Percentiles rank a stretch among this genome's conserved stretches.
These are phyloP conservation scores for Campylorhamphus procurvoides DNA, from an alignment of 2,113 vertebrate genomes.

Conservation along the genomic window DNA sequence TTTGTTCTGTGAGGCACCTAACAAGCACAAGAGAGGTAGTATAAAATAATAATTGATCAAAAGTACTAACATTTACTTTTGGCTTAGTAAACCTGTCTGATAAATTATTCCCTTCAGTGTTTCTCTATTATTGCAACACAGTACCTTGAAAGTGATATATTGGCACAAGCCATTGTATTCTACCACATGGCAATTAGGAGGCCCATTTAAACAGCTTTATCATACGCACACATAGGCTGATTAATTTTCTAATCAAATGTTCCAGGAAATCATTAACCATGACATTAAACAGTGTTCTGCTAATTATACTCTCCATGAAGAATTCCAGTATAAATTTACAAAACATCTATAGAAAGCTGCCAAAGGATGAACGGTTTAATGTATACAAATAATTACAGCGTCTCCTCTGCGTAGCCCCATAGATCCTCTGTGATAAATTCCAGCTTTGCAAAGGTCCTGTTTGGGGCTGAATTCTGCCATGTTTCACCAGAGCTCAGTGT, in stretches of 20 bases:
- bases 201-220: slow-evolving; percentile 74
- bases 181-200: slow-evolving; percentile 72
- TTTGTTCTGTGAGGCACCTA: slow-evolving; percentile 14
- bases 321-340: slow-evolving; percentile 75
- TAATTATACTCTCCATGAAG: slow-evolving; percentile 76
- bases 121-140: slow-evolving; percentile 55
- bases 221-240: slow-evolving; percentile 73
- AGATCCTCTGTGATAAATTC: not conserved
- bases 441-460: not conserved
- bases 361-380: slow-evolving; percentile 54
- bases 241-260: slow-evolving; percentile 83
- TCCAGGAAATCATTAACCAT: slow-evolving; percentile 79
- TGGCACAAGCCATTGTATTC: slow-evolving; percentile 64
- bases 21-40: not conserved
- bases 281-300: slow-evolving; percentile 77
- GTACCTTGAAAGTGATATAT: slow-evolving; percentile 57
- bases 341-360: slow-evolving; percentile 68
- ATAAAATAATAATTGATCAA: slow-evolving; percentile 47
- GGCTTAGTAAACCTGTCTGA: slow-evolving; percentile 56
- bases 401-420: not conserved
- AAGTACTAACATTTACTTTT: slow-evolving; percentile 58
- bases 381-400: slow-evolving; percentile 31
- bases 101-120: slow-evolving; percentile 65
- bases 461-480: not conserved
- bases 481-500: not conserved